Evolutionary conservation across 2,797 vertebrate genomes (phyloP).

Genomic region (Hydrophis major): DNA sequence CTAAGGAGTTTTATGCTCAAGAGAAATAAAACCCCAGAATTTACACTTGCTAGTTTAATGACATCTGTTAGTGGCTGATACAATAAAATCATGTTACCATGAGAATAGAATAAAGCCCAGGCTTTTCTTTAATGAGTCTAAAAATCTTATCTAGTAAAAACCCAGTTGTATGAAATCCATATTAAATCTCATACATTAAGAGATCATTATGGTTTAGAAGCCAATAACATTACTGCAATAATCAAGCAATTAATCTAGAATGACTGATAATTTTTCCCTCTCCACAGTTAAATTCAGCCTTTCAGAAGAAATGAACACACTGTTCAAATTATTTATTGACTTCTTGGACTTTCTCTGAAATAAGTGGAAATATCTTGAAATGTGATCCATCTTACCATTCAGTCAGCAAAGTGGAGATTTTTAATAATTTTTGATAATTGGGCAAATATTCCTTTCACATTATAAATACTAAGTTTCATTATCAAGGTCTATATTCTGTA

Average conservation of each 20-base stretch:
- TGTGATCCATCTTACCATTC: not conserved
- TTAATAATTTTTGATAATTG: not conserved
- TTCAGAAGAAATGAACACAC: not conserved
- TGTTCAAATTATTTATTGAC: not conserved
- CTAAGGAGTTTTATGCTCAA: not conserved
- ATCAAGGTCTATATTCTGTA: not conserved
- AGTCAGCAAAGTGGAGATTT: not conserved
- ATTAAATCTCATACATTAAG: not conserved
- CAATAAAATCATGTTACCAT: not conserved
- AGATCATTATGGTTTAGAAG: not conserved
- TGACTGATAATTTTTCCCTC: not conserved
- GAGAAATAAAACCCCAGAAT: not conserved
- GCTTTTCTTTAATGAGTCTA: constrained; percentile 1
- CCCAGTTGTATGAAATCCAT: not conserved
- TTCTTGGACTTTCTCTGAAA: not conserved
- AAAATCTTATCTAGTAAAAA: not conserved
- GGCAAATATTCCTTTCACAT: not conserved
- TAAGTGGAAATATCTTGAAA: constrained; percentile 1
- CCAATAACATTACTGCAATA: not conserved
- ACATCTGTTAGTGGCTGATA: not conserved
- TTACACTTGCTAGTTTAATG: not conserved
- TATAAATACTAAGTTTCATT: not conserved
- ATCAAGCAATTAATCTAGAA: not conserved
- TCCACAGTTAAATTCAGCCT: not conserved
- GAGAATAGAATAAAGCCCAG: not conserved